Evolutionary conservation across 2,888 invertebrate genomes (phyloP).

Genomic region (Alentia gelatinosa): DNA sequence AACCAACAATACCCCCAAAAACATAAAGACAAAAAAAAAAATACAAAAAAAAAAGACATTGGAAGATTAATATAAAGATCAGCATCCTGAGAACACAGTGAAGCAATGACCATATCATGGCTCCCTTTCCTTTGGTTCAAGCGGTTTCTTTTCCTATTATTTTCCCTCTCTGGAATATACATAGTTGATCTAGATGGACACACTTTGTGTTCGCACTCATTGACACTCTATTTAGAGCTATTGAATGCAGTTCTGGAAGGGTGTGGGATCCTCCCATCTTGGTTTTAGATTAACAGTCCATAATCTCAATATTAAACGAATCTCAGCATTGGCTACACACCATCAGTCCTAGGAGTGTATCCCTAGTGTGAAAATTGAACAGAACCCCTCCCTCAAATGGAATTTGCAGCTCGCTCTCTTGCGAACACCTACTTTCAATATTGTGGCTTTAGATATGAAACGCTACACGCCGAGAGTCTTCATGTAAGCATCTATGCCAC

Average conservation of each 20-base stretch:
- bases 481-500: neutral
- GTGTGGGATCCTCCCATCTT: neutral
- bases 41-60: no score
- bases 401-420: neutral
- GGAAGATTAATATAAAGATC: no score
- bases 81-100: neutral
- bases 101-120: constrained; percentile 40
- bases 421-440: neutral
- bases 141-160: neutral
- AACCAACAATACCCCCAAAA: neutral
- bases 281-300: neutral
- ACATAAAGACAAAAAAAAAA: neutral
- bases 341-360: neutral
- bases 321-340: neutral
- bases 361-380: neutral
- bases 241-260: neutral
- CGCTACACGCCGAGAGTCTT: neutral
- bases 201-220: neutral
- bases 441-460: neutral
- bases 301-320: neutral
- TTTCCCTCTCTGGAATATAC: no score
- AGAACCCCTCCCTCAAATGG: neutral
- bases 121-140: constrained; percentile 1
- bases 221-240: neutral
- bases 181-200: neutral